Conservation (phyloP, 1,140 invertebrate species). For the Drosophila ficusphila region DNA sequence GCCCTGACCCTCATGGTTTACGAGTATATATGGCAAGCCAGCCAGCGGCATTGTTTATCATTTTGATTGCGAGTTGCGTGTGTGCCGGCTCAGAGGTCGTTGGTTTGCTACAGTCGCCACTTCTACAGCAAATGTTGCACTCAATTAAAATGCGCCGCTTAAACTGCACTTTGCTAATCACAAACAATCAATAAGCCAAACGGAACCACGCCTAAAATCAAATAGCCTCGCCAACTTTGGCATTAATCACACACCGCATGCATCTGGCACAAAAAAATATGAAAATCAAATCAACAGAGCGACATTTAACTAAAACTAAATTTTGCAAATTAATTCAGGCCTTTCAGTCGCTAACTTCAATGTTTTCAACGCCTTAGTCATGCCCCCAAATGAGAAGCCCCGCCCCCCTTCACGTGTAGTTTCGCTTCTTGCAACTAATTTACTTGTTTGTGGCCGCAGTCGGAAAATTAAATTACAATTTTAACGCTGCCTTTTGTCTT, state of each 20-base stretch:
- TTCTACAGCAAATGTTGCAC: constrained; percentile 24
- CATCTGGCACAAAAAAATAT: constrained; percentile 7
- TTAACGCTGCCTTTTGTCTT: constrained; percentile 35
- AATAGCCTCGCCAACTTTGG: constrained; percentile 15
- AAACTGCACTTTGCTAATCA: constrained; percentile 53
- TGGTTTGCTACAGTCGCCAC: background rate
- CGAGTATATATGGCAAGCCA: background rate
- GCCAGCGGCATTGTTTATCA: constrained; percentile 23
- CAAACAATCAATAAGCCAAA: constrained; percentile 51
- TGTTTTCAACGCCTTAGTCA: constrained; percentile 34
- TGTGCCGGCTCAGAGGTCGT: constrained; percentile 8
- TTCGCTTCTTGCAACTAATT: constrained; percentile 33
- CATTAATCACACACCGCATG: constrained; percentile 63
- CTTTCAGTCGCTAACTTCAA: constrained; percentile 13
- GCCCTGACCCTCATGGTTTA: background rate
- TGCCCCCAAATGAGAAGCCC: background rate
- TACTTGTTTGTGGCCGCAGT: constrained; percentile 30
- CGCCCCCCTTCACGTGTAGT: constrained; percentile 16
- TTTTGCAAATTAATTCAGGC: constrained; percentile 43
- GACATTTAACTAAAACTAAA: constrained; percentile 38
- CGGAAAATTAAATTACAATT: constrained; percentile 46
- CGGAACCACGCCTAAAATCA: constrained; percentile 32
- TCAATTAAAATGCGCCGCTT: constrained; percentile 71
- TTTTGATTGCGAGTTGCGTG: constrained; percentile 40
- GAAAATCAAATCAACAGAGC: constrained; percentile 36